Base-by-base conservation (phyloP, 1,140 invertebrate species). In the Pogonognathellus flavescens region DNA sequence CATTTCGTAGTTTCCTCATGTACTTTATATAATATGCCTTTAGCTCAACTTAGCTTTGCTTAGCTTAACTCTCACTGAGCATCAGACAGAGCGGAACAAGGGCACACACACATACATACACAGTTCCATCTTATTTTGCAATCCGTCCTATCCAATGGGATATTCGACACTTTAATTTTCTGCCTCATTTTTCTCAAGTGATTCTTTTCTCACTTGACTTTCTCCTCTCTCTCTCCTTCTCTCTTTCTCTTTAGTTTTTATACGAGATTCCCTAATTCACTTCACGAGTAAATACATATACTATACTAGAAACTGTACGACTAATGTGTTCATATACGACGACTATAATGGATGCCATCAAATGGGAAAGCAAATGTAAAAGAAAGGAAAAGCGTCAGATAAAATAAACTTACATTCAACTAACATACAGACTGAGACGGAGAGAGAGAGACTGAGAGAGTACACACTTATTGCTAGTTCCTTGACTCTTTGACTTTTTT, bases 121-220 rank as follows among this genome's bases (percentile, higher is more conserved):
- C 84, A 52, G 18, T 85, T 85, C 80, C 80, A 53, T 81, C 84
- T 81, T 85, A 86, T 72, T 86, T 86, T 52, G 14, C 80, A 86
- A 86, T 86, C 81, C 22, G 80, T 62, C 80, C 59, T 22, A 52
- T 72, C 83, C 52, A 86, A 83, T 86, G 82, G 81, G 59, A 86
- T 83, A 86, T 83, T 83, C 85, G 85, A 86, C 85, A 86, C 85
- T 86, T 86, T 86, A 86, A 86, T 86, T 86, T 86, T 86, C 85
- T 83, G 85, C 81, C 82, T 66, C 81, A 86, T 86, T 86, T 86
- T 86, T 86, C 85, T 86, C 81, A 50, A 86, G 53, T 62, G 62
- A 80, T 83, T 86, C 53, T 80, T 66, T 57, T 57, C 82, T 72
- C 70, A 76, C 70, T 76, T 76, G 70, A 66, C 60, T 72, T 41